Base-by-base conservation (phyloP, 2,113 vertebrate genomes). In the Nanorana parkeri region DNA sequence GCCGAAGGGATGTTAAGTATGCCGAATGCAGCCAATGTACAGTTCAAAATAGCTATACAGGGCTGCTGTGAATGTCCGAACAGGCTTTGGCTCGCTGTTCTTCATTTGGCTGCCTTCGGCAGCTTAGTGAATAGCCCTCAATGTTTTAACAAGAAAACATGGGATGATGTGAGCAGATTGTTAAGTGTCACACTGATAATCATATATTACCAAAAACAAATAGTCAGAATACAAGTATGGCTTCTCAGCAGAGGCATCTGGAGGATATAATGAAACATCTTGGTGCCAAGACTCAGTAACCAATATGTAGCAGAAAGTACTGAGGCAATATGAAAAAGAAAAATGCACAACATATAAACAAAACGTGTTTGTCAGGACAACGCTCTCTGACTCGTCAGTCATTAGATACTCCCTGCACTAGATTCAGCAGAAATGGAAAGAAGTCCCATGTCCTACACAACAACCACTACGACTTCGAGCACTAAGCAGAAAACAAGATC, bases 291-390 rank as follows among this genome's bases (percentile, higher is more conserved):
- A 78, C 6, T 16, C 26, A 68, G 68, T 28, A 67, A 78, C 41
- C 68, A 26, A 68, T 58, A 67, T 36, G 64, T 26, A 68, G 77
- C 64, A 68, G 77, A 58, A 29, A 68, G 28, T 29, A 78, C 15
- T 68, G 64, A 68, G 64, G 52, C 51, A 78, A 78, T 78, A 26
- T 21, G 28, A 68, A 55, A 78, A 55, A 78, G 55, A 78, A 66
- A 23, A 61, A 36, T 3, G 74, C 61, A 61, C 73, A 76, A 24
- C 41, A 74, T 15, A 54, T 28, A 11, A 58, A 41, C 17, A 74
- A 61, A 51, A 41, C 20, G 20, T 51, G 17, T 29, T 32, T 21
- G 54, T 58, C 55, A 61, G 21, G n/a, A 47, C 21, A 61, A 55
- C 1, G 5, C 16, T 72, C 19, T 72, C 19, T 26, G 41, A 47